Evolutionary conservation across 2,888 invertebrate species (phyloP), one percentile per base, ranked within the genome.

Genomic region (Salpingus planirostris): DNA sequence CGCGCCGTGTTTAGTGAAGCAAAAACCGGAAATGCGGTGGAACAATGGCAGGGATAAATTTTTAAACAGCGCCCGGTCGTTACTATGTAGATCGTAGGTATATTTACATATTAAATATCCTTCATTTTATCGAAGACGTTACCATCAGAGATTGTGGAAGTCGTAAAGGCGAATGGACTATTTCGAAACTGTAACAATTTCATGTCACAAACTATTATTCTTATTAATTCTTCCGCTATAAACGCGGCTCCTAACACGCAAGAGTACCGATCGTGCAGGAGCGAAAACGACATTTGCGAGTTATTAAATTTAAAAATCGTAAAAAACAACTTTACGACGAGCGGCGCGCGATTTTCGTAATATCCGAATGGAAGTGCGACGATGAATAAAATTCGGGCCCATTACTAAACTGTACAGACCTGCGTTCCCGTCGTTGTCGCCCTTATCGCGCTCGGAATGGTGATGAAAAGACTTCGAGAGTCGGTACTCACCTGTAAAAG

Each of bases 81-180:
- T 46, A 44, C 46, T 47, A 47, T 50, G 49, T 43, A 50, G 46
- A 49, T 49, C 42, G 40, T 46, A 52, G 49, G 50, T 50, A 42
- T 47, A 52, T 52, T 50, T 52, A 46, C 50, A 49, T 46, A 46
- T 43, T 44, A 43, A 46, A 42, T 33, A 44, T 45, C 43, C 30
- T 38, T 33, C 30, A 39, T 45, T 41, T 39, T 37, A 28, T 23
- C 25, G 21, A 24, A 25, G 29, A 33, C 23, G 22, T 26, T 13
- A 18, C 28, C 25, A 33, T 38, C 32, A 31, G 39, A 31, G 37
- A 39, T 43, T 27, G 38, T 35, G 37, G 37, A 35, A 32, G 39
- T 42, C 39, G 44, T 42, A 39, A 42, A 36, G 31, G 37, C 37
- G 37, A 41, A 43, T 36, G 32, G 33, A 38, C 40, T 36, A 27